Evolutionary conservation across 2,797 vertebrate species (phyloP), one percentile per base, ranked within the genome.

Genomic region (Enteromius unitaeniatus): DNA sequence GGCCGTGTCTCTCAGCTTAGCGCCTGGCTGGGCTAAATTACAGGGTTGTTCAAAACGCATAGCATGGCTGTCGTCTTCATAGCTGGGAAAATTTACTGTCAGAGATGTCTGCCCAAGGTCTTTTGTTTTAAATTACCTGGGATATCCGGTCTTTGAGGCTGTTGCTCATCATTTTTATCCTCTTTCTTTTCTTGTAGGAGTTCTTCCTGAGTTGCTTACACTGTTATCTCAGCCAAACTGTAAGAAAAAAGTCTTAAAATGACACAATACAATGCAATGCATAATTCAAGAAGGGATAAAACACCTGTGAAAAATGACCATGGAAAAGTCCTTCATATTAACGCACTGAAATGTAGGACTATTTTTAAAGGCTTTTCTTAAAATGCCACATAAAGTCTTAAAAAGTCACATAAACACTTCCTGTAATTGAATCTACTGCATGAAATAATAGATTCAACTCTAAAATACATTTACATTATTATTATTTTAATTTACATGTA

Each of bases 101-200:
- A 88, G 81, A 86, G 85, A 88, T 73, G 82, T 85, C 68, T 84
- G 88, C 87, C 87, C 88, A 88, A 86, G 86, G 82, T 86, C 88
- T 84, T 89, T 88, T 87, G 88, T 88, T 86, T 89, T 87, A 88
- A 87, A 88, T 85, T 85, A 86, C 87, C 85, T 87, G 82, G 84
- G 84, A 88, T 86, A 91, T 90, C 86, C 84, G 84, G 82, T 86
- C 60, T 82, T 42, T 77, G 68, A 82, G 67, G 60, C 86, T 42
- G 13, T 8, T 23, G 51, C 76, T 79, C 78, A 53, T 83, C 45
- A 60, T 83, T 83, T 86, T 83, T 45, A 64, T 64, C 28, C 67
- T 78, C 34, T 58, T 47, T 79, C 76, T 69, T 60, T 68, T 73
- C 69, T 85, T 73, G 34, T 60, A 40, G 47, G 45, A 55, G 62